Conservation (phyloP, 2,888 invertebrate genomes). For the Nemapogon koenigi region DNA sequence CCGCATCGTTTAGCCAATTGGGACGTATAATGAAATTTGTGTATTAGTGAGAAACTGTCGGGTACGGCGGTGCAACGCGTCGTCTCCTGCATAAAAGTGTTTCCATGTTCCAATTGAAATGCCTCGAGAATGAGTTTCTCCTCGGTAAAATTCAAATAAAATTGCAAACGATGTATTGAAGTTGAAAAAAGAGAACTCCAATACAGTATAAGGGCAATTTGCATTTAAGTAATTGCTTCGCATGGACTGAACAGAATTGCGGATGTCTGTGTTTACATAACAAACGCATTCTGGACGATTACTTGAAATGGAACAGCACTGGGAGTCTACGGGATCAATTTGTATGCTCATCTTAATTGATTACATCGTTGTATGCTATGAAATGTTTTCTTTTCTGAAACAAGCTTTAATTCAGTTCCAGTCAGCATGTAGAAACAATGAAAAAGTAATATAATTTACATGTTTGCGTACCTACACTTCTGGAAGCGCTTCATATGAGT, state of each 20-base stretch:
- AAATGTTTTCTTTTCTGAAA: too few relatives aligned
- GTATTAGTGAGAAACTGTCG: constrained; percentile 26
- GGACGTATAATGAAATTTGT: constrained; percentile 38
- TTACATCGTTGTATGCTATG: too few relatives aligned
- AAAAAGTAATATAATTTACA: too few relatives aligned
- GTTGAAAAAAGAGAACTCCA: constrained; percentile 22
- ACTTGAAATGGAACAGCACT: too few relatives aligned
- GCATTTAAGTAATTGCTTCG: constrained; percentile 34
- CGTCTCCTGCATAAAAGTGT: constrained; percentile 30
- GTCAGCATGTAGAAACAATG: too few relatives aligned
- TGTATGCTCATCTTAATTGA: too few relatives aligned
- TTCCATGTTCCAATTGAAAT: constrained; percentile 37
- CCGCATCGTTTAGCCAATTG: constrained; percentile 33
- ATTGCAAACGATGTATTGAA: constrained; percentile 40
- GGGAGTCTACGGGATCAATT: too few relatives aligned
- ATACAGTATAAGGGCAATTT: constrained; percentile 33
- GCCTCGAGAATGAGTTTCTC: constrained; percentile 24
- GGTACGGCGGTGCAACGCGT: neutral
- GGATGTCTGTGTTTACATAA: constrained; percentile 31
- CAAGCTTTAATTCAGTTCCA: too few relatives aligned
- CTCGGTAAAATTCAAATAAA: constrained; percentile 35
- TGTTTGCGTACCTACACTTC: too few relatives aligned
- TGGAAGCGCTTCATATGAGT: too few relatives aligned
- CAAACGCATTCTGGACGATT: constrained; percentile 42
- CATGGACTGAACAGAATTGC: neutral